Percentiles rank a stretch among this genome's conserved stretches.
Conservation (phyloP, 2,888 invertebrate genomes). For the Seira ritae region DNA sequence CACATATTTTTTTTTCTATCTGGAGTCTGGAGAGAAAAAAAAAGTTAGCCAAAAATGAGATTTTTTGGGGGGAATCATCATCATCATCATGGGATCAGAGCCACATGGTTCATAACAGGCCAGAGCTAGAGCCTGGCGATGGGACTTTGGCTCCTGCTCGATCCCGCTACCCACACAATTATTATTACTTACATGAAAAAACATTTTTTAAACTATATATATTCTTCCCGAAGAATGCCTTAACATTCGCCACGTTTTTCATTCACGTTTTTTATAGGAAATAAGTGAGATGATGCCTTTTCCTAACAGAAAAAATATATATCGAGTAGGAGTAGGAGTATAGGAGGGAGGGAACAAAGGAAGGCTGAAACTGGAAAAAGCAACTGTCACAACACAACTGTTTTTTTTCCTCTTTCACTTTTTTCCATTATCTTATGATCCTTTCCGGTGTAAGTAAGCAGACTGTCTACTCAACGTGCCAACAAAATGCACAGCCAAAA, state of each 20-base stretch:
- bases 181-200: constrained; percentile 23
- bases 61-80: constrained; percentile 21
- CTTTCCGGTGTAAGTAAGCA: not conserved
- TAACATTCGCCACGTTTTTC: not conserved
- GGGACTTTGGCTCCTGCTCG: constrained; percentile 18
- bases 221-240: not conserved
- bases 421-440: constrained; percentile 9
- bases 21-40: constrained; percentile 3
- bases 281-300: too few relatives aligned
- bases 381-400: not conserved
- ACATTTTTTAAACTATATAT: not conserved
- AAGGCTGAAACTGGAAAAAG: too few relatives aligned
- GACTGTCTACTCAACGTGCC: not conserved
- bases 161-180: constrained; percentile 55
- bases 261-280: not conserved
- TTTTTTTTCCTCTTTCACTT: not conserved
- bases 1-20: too few relatives aligned
- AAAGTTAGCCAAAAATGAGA: constrained; percentile 49
- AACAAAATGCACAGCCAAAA: constrained; percentile 21
- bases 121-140: not conserved
- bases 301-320: not conserved
- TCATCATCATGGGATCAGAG: constrained; percentile 64
- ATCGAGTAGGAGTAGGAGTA: not conserved
- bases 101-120: constrained; percentile 70
- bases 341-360: not conserved